These are phyloP conservation scores for Entelurus aequoreus DNA, from an alignment of 2,113 vertebrate genomes.

Conservation along the genomic window DNA sequence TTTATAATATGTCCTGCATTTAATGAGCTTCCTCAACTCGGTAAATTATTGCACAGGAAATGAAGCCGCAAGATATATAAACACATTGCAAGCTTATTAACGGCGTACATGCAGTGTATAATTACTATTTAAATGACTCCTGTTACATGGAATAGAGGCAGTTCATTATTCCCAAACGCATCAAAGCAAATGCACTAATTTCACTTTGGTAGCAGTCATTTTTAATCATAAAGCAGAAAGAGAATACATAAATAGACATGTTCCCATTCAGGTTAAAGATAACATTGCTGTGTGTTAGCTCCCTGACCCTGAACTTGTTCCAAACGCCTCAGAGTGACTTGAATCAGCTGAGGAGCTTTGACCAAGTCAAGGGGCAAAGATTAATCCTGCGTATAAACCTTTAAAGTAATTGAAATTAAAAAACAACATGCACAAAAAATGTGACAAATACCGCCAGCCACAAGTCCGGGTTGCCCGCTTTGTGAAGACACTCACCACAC, in stretches of 20 bases:
- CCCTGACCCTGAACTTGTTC: slow-evolving; percentile 70
- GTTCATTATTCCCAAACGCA: neutral
- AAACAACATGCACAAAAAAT: neutral
- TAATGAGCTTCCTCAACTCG: neutral
- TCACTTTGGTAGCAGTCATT: slow-evolving; percentile 6
- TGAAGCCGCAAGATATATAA: neutral
- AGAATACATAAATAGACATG: neutral
- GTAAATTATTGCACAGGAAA: neutral
- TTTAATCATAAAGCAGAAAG: neutral
- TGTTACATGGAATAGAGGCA: neutral
- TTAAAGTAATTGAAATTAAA: neutral
- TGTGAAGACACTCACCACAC: neutral
- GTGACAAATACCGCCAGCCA: neutral
- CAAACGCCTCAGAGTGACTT: slow-evolving; percentile 66
- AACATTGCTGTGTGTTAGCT: slow-evolving; percentile 25
- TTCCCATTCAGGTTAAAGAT: neutral
- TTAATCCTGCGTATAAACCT: neutral
- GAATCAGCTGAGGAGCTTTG: slow-evolving; percentile 71
- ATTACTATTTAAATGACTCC: neutral
- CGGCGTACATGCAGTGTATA: neutral
- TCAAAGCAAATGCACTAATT: slow-evolving; percentile 11
- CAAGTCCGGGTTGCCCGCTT: neutral
- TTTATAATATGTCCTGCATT: no score
- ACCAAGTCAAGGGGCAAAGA: slow-evolving; percentile 67
- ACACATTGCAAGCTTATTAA: neutral